phyloP scores from a whole-genome alignment of 2,113 vertebrate genomes.

The Carassius auratus region DNA sequence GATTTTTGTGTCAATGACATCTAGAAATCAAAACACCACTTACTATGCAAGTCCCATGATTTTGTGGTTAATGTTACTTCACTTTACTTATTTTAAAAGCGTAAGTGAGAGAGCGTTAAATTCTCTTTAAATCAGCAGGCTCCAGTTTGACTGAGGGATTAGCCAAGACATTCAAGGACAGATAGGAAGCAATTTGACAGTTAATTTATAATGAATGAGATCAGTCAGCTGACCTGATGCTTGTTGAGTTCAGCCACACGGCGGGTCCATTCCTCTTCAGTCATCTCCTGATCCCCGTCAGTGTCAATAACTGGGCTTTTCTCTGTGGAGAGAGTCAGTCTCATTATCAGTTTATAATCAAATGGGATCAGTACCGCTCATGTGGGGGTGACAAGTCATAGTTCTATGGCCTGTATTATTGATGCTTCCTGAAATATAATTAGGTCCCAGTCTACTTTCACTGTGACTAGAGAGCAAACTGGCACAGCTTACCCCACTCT shows the following conservation, averaged over 20 bases:
- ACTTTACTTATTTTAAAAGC: neutral
- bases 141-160: neutral
- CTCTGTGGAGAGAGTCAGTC: conserved; percentile 66
- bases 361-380: neutral
- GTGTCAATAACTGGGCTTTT: conserved; percentile 73
- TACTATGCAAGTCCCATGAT: neutral
- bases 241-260: conserved; percentile 93
- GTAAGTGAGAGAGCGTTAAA: neutral
- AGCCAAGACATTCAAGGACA: neutral
- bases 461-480: neutral
- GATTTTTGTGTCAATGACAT: neutral
- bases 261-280: conserved; percentile 90
- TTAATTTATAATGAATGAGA: neutral
- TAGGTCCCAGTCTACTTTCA: neutral
- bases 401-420: neutral
- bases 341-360: neutral
- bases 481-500: neutral
- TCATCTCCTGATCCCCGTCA: conserved; percentile 78
- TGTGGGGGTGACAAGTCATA: neutral
- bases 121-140: conserved; percentile 1
- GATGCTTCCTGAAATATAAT: neutral
- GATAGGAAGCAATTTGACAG: neutral
- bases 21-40: neutral
- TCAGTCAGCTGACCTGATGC: conserved; percentile 84
- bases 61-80: neutral